Evolutionary conservation across 1,140 invertebrate genomes (phyloP).

Genomic region (Phenacoccus solenopsis): DNA sequence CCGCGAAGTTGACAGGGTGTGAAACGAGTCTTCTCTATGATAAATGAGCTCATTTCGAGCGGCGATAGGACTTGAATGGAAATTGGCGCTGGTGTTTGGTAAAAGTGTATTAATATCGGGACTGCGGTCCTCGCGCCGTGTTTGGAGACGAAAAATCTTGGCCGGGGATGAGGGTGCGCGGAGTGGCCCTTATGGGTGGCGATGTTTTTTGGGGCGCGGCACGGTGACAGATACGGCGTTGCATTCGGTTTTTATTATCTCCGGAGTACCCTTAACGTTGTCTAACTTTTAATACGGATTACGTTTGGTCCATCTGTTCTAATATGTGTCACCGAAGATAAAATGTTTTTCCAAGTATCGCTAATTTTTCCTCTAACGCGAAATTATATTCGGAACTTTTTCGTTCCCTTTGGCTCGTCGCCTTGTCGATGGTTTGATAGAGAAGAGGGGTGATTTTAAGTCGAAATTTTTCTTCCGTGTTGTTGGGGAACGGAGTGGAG

Average conservation of each 20-base stretch:
- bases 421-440: no score
- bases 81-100: neutral
- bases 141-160: no score
- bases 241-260: constrained; percentile 8
- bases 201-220: no score
- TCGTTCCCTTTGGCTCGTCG: no score
- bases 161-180: no score
- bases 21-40: constrained; percentile 16
- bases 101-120: constrained; percentile 12
- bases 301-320: constrained; percentile 16
- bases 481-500: no score
- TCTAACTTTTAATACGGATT: constrained; percentile 16
- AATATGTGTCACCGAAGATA: constrained; percentile 11
- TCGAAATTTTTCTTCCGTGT: no score
- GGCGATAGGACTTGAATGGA: constrained; percentile 6
- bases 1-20: constrained; percentile 15
- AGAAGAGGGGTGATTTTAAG: no score
- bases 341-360: neutral
- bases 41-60: constrained; percentile 15
- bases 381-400: no score
- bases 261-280: neutral
- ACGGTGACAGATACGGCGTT: no score
- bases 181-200: no score
- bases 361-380: neutral
- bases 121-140: neutral